phyloP scores from a whole-genome alignment of 1,140 invertebrate species.

The Penaeus chinensis region DNA sequence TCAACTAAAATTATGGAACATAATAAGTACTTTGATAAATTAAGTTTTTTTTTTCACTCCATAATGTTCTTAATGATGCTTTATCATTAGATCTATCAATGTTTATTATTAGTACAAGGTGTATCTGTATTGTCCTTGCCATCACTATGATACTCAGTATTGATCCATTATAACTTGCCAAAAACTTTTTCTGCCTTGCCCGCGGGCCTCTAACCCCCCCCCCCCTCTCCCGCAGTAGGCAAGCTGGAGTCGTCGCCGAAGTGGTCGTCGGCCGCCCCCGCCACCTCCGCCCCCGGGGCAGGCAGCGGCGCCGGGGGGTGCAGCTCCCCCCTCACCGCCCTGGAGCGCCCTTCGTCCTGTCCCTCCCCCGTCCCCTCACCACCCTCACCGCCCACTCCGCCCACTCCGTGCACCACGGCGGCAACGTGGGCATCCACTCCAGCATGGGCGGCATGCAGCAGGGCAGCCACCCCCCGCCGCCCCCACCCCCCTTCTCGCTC shows the following conservation, averaged over 20 bases:
- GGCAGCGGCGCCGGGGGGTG: conserved; percentile 56
- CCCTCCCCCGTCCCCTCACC: conserved; percentile 63
- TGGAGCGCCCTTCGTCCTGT: conserved; percentile 62
- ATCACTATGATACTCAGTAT: not conserved
- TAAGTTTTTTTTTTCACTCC: no score
- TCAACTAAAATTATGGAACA: no score
- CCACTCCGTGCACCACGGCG: conserved; percentile 57
- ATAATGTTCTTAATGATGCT: no score
- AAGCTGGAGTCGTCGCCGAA: conserved; percentile 63
- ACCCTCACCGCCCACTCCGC: conserved; percentile 64
- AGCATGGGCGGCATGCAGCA: conserved; percentile 60
- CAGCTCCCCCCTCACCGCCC: conserved; percentile 62
- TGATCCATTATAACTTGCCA: not conserved
- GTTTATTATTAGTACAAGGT: no score
- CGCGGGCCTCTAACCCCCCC: not conserved
- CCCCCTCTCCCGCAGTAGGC: conserved; percentile 43
- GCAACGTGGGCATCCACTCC: conserved; percentile 50
- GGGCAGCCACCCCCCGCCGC: conserved; percentile 41
- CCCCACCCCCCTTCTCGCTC: conserved; percentile 59
- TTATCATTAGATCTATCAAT: no score
- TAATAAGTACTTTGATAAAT: no score
- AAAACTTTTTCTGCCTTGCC: not conserved
- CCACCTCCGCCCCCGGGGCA: conserved; percentile 44
- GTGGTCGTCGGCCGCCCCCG: conserved; percentile 59
- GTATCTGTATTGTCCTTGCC: no score